Percentiles rank a stretch among this genome's conserved stretches.
Evolutionary conservation across 2,888 invertebrate species (phyloP).

Genomic region (Ophion obscuratus): DNA sequence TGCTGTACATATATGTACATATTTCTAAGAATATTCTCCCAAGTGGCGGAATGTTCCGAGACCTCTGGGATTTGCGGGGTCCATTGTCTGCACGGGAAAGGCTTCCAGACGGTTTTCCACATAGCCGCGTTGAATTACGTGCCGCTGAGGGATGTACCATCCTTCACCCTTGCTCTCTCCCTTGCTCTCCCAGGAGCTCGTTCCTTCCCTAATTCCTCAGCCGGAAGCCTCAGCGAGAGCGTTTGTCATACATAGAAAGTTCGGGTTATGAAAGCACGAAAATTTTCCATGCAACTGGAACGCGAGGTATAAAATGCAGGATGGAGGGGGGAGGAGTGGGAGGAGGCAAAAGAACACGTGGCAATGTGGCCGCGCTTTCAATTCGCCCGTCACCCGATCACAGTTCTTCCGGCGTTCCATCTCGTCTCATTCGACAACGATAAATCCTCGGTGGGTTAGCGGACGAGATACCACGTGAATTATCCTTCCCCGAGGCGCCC

Average conservation of each 20-base stretch:
- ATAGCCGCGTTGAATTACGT: conserved; percentile 64
- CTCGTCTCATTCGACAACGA: conserved; percentile 50
- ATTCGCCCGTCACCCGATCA: conserved; percentile 52
- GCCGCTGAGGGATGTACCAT: conserved; percentile 53
- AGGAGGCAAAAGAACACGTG: conserved; percentile 16
- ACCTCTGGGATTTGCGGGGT: conserved; percentile 69
- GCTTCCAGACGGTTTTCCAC: conserved; percentile 56
- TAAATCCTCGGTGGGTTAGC: conserved; percentile 29
- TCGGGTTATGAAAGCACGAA: conserved; percentile 25
- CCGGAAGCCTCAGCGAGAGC: conserved; percentile 23
- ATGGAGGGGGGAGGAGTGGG: not conserved
- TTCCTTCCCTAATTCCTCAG: conserved; percentile 13
- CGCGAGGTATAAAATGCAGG: conserved; percentile 4
- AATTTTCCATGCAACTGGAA: conserved; percentile 29
- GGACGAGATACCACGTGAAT: conserved; percentile 47
- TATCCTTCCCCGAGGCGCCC: conserved; percentile 15
- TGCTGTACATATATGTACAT: not conserved
- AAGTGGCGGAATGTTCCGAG: conserved; percentile 55
- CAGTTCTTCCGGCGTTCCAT: conserved; percentile 42
- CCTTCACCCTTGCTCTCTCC: not conserved
- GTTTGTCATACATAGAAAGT: conserved; percentile 41
- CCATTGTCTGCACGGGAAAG: conserved; percentile 66
- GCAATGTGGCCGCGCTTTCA: conserved; percentile 19
- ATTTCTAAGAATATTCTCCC: conserved; percentile 65
- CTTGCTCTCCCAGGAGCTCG: not conserved